Evolutionary conservation across 1,140 invertebrate species (phyloP).

Genomic region (Drosophila auraria): DNA sequence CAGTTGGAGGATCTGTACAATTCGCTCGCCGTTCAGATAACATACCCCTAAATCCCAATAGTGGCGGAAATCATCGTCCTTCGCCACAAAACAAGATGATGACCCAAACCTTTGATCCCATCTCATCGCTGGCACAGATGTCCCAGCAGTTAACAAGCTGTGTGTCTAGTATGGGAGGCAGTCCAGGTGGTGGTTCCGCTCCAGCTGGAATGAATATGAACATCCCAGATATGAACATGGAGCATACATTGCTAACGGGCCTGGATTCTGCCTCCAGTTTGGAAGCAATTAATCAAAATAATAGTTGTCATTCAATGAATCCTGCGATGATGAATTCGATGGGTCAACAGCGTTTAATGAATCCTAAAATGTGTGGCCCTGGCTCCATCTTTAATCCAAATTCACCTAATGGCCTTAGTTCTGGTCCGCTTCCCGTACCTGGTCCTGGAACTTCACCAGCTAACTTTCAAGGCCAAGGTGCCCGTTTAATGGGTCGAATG

Average conservation of each 20-base stretch:
- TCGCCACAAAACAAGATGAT: constrained; percentile 86
- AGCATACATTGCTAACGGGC: constrained; percentile 77
- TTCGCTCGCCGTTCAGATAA: constrained; percentile 89
- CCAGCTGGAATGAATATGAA: constrained; percentile 82
- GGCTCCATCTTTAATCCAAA: constrained; percentile 60
- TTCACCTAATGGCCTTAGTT: constrained; percentile 43
- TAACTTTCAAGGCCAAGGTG: constrained; percentile 83
- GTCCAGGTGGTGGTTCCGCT: constrained; percentile 86
- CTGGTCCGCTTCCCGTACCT: constrained; percentile 43
- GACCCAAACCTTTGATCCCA: constrained; percentile 93
- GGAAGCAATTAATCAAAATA: constrained; percentile 64
- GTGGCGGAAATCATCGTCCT: constrained; percentile 85
- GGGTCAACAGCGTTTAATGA: constrained; percentile 75
- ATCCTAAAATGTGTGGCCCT: constrained; percentile 85
- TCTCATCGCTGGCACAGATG: constrained; percentile 97
- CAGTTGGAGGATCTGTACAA: constrained; percentile 46
- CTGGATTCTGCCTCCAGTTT: constrained; percentile 68
- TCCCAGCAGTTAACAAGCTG: constrained; percentile 95
- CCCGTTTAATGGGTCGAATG: constrained; percentile 86
- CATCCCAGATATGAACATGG: constrained; percentile 78
- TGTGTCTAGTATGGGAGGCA: constrained; percentile 86
- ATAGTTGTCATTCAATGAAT: constrained; percentile 63
- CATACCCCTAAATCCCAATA: constrained; percentile 93
- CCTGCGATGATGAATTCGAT: constrained; percentile 63
- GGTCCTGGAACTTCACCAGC: constrained; percentile 48